Base-by-base conservation (phyloP, 2,113 vertebrate genomes). In the Megaleporinus macrocephalus region DNA sequence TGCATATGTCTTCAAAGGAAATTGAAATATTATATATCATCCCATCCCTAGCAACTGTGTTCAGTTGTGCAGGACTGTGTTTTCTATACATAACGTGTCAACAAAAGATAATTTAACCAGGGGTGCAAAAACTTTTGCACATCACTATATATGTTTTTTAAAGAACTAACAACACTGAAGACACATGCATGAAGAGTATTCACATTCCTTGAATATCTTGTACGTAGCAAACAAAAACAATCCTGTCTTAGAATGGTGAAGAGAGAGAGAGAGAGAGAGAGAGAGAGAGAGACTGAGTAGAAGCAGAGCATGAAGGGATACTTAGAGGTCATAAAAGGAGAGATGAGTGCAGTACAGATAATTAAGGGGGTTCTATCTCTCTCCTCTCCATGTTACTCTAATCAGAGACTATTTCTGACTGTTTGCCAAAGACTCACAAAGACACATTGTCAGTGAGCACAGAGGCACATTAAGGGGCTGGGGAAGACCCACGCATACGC, bases 341-440 rank as follows among this genome's bases (percentile, higher is more conserved):
- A 81, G 62, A 73, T 62, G 73, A 77, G 22, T 63, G 14, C 24
- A 83, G 73, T 62, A 77, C 26, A 18, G 81, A 83, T 77, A 61
- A 77, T 69, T 61, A 63, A 79, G 49, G 13, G 29, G 65, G 70
- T 47, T 83, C 82, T 73, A 72, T 15, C 83, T 55, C n/a, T 63
- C 20, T 49, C 22, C 76, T 61, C 47, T 30, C 79, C 80, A 44
- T 82, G 86, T 78, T 78, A 88, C 51, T 83, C 81, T 86, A 89
- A 86, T 71, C 85, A 80, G 82, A 89, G 85, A 83, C 85, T 83
- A 89, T 81, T 90, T 90, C 82, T 89, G 86, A 88, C 77, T 44
- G 86, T 80, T 80, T 73, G 89, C 88, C 92, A 84, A 87, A 70
- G 53, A 85, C 88, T 88, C 83, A 94, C 92, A 94, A 93, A 93